A percentile compares a stretch with the other conserved stretches of the same genome.
These are phyloP conservation scores for Bellardia pandia DNA, from an alignment of 2,888 invertebrate species.

Conservation along the genomic window DNA sequence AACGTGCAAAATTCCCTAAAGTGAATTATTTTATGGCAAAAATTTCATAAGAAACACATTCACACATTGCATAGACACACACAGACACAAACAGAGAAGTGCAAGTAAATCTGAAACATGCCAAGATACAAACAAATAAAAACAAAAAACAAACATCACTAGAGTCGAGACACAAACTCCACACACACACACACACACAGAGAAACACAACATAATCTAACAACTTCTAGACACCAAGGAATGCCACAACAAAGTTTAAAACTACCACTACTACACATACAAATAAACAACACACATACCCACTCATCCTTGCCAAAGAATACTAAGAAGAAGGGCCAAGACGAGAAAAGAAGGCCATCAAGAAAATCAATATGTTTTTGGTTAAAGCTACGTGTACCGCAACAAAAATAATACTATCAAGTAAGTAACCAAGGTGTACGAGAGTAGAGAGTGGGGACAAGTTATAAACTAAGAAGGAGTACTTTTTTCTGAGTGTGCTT, in stretches of 20 bases:
- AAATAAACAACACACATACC: conserved; percentile 41
- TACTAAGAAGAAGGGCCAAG: conserved; percentile 38
- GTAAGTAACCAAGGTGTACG: conserved; percentile 11
- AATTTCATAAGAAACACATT: conserved; percentile 39
- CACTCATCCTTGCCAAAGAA: conserved; percentile 27
- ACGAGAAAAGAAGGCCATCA: conserved; percentile 67
- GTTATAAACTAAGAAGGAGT: conserved; percentile 10
- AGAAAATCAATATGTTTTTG: conserved; percentile 78
- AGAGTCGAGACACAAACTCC: conserved; percentile 31
- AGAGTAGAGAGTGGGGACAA: background rate
- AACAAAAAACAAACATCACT: conserved; percentile 46
- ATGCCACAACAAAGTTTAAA: conserved; percentile 72
- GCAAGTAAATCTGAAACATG: conserved; percentile 57
- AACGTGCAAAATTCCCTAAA: conserved; percentile 62
- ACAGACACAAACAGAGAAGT: conserved; percentile 16
- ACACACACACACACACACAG: background rate
- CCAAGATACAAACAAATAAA: conserved; percentile 49
- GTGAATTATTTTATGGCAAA: conserved; percentile 66
- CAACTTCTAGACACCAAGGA: conserved; percentile 69
- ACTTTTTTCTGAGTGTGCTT: background rate
- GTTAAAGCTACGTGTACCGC: conserved; percentile 49
- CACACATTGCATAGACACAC: background rate
- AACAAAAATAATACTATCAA: conserved; percentile 27
- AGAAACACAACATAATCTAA: conserved; percentile 40
- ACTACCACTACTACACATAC: conserved; percentile 40